phyloP scores from a whole-genome alignment of 2,113 vertebrate species.

The Nothobranchius furzeri region DNA sequence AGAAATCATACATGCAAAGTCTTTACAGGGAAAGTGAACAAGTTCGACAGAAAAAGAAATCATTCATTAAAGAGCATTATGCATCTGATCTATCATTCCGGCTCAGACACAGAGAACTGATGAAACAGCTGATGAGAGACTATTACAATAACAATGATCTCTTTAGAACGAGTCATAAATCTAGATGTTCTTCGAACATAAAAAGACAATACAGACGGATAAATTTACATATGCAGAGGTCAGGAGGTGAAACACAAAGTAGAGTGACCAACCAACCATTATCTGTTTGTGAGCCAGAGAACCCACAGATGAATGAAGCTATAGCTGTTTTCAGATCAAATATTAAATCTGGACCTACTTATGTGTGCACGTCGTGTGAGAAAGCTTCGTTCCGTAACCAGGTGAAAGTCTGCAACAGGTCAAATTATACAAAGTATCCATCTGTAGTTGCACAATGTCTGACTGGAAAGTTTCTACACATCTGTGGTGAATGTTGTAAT shows the following conservation, averaged over 20 bases:
- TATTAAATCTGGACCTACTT: neutral
- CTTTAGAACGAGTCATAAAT: neutral
- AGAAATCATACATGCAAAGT: neutral
- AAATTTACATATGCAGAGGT: neutral
- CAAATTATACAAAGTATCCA: neutral
- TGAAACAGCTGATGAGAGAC: slow-evolving; percentile 3
- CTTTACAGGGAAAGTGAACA: too few relatives aligned
- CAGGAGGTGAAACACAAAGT: neutral
- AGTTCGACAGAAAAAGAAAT: too few relatives aligned
- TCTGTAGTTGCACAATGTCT: slow-evolving; percentile 6
- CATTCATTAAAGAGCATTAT: neutral
- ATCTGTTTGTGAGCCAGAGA: too few relatives aligned
- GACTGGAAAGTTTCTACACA: slow-evolving; percentile 31
- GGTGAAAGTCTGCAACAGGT: neutral
- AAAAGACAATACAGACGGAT: slow-evolving; percentile 20
- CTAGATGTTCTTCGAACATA: slow-evolving; percentile 20
- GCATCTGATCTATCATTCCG: neutral
- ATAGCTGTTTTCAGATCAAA: slow-evolving; percentile 9
- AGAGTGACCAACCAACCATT: too few relatives aligned
- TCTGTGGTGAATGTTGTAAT: slow-evolving; percentile 12
- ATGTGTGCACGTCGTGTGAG: slow-evolving; percentile 9
- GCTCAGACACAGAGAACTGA: neutral
- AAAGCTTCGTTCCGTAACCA: neutral
- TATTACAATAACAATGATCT: neutral
- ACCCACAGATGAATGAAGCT: neutral